These are phyloP conservation scores for Hirtodrosophila histrioides DNA, from an alignment of 2,888 invertebrate species.

Conservation along the genomic window DNA sequence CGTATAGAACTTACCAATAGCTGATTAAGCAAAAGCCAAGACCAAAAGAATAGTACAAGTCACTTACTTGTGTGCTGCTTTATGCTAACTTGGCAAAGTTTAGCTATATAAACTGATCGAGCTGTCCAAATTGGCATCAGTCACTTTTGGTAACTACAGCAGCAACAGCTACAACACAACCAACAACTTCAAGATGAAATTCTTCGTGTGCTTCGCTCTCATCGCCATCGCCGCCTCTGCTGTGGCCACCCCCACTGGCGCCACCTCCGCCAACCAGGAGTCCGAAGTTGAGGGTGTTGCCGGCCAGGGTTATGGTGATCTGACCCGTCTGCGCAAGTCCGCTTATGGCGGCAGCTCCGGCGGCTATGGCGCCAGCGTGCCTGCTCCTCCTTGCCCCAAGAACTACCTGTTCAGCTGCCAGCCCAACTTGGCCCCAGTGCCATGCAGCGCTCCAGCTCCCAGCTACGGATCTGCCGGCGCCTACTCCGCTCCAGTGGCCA, in stretches of 20 bases:
- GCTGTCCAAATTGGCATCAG: slow-evolving; percentile 57
- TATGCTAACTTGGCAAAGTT: slow-evolving; percentile 61
- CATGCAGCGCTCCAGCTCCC: slow-evolving; percentile 65
- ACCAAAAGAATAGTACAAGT: slow-evolving; percentile 46
- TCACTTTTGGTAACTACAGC: slow-evolving; percentile 60
- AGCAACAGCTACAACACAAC: slow-evolving; percentile 29
- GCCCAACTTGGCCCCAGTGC: slow-evolving; percentile 76
- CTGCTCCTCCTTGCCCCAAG: slow-evolving; percentile 78
- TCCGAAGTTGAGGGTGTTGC: slow-evolving; percentile 47
- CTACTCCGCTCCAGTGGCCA: slow-evolving; percentile 76
- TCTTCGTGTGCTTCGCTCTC: slow-evolving; percentile 73
- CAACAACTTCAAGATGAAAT: slow-evolving; percentile 72
- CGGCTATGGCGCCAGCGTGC: slow-evolving; percentile 65
- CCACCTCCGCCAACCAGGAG: slow-evolving; percentile 47
- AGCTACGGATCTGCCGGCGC: slow-evolving; percentile 75
- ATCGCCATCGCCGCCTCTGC: slow-evolving; percentile 58
- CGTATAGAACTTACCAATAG: slow-evolving; percentile 4
- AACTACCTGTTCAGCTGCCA: slow-evolving; percentile 80
- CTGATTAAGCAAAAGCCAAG: slow-evolving; percentile 40
- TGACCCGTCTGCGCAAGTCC: slow-evolving; percentile 76
- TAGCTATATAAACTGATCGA: slow-evolving; percentile 59
- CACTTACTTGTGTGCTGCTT: slow-evolving; percentile 42
- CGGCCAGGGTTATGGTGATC: slow-evolving; percentile 57
- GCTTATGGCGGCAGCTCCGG: slow-evolving; percentile 71
- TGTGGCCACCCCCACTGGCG: slow-evolving; percentile 56